A percentile compares a stretch with the other conserved stretches of the same genome.
phyloP scores from a whole-genome alignment of 92 coral and sea anemone species.

The Micromussa lordhowensis region DNA sequence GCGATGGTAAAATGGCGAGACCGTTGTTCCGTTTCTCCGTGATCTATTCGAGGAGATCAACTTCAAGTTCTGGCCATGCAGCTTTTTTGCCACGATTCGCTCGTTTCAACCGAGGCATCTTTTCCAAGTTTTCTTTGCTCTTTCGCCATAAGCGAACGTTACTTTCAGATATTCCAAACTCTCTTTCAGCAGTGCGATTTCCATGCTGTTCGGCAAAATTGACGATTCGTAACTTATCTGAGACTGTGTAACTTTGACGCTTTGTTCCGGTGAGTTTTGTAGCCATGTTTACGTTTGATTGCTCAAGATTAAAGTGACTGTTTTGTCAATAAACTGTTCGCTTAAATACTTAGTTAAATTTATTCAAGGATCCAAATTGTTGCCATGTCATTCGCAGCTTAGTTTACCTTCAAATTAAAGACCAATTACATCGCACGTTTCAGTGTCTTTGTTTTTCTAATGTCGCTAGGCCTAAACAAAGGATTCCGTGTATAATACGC shows the following conservation, averaged over 20 bases:
- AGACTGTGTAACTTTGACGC: constrained; percentile 24
- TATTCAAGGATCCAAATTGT: too few relatives aligned
- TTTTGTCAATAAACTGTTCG: too few relatives aligned
- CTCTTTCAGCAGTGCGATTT: constrained; percentile 36
- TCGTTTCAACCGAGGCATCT: constrained; percentile 6
- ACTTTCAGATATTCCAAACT: constrained; percentile 20
- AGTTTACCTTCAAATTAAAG: too few relatives aligned
- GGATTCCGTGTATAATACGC: too few relatives aligned
- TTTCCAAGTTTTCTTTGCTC: too few relatives aligned
- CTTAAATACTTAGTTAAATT: too few relatives aligned
- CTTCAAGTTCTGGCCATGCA: constrained; percentile 44
- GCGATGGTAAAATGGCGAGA: constrained; percentile 33
- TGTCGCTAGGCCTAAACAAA: too few relatives aligned
- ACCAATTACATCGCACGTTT: too few relatives aligned
- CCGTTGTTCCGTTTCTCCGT: constrained; percentile 45
- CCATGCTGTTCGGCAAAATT: constrained; percentile 14
- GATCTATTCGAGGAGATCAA: constrained; percentile 45
- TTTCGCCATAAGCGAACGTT: too few relatives aligned
- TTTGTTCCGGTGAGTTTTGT: neutral
- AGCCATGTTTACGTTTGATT: neutral
- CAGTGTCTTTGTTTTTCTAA: too few relatives aligned
- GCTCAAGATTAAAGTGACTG: too few relatives aligned
- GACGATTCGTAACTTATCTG: constrained; percentile 44
- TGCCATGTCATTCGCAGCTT: too few relatives aligned
- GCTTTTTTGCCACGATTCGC: constrained; percentile 41